Base-by-base conservation (phyloP, 1,140 invertebrate species). In the Limonius californicus region DNA sequence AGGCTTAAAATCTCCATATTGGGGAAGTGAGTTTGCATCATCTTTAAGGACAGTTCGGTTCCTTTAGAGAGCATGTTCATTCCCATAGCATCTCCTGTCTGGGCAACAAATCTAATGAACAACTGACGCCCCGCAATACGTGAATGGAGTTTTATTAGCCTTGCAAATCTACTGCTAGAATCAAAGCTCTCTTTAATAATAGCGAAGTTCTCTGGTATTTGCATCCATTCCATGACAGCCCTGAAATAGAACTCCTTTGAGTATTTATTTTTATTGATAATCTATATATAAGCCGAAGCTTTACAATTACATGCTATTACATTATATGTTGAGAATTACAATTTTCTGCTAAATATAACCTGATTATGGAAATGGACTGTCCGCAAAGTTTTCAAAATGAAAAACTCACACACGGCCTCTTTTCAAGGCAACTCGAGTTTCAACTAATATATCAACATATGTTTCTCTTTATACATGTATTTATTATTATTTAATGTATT, bases 21-120 rank as follows among this genome's bases (percentile, higher is more conserved):
- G 0, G 88, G 83, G 74, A 95, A 98, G 27, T 81, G 77, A 57
- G 81, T 77, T 73, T 89, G 85, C 1, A 97, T 82, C 27, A 82
- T 79, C 59, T 87, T 85, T 6, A 98, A 72, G 0, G 92, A 89
- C 68, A 87, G 87, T 78, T 98, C 95, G 1, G 94, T 91, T 8
- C 93, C 94, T 82, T 99, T 99, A 0, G 96, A 98, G 0, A 99
- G 80, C 97, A 99, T 99, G 76, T 99, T 99, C 98, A 99, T 99
- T 23, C 98, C 98, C 98, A 99, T 99, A 0, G 98, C 98, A 78
- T 99, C 98, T 8, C 98, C 98, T 1, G 97, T 99, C 15, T 84
- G 88, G 0, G 97, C 95, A 30, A 91, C 87, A 79, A 99, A 99
- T 64, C 98, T 84, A 27, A 99, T 85, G 75, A 94, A 98, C 4